Evolutionary conservation across 1,140 invertebrate genomes (phyloP).

Genomic region (Cotesia typhae): DNA sequence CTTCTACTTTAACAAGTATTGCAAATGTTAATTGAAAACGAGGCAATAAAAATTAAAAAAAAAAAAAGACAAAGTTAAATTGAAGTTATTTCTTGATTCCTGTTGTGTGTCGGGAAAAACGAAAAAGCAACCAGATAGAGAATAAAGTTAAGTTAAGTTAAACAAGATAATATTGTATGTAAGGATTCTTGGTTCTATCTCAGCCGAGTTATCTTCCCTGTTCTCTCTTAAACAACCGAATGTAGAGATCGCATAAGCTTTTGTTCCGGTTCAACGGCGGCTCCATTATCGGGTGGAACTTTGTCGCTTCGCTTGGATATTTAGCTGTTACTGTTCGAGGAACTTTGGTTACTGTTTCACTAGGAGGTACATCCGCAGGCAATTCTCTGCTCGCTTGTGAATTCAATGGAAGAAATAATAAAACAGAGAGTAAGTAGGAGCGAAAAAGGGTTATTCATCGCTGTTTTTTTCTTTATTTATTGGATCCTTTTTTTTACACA

Average conservation of each 20-base stretch:
- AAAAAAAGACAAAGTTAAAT: no score
- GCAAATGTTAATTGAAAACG: no score
- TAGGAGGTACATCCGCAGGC: conserved; percentile 15
- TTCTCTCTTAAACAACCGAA: conserved; percentile 14
- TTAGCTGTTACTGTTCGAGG: conserved; percentile 37
- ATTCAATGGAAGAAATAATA: conserved; percentile 8
- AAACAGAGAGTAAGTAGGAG: neutral
- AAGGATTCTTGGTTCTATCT: conserved; percentile 5
- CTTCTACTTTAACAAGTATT: no score
- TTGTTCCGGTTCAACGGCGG: conserved; percentile 34
- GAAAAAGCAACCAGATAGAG: no score
- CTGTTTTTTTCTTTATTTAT: no score
- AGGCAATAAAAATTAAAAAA: no score
- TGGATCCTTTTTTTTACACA: no score
- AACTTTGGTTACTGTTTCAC: conserved; percentile 32
- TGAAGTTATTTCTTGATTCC: no score
- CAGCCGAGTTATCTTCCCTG: conserved; percentile 17
- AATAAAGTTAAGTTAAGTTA: neutral
- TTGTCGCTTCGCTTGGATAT: conserved; percentile 39
- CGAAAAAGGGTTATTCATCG: no score
- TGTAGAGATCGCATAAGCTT: conserved; percentile 36
- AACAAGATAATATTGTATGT: neutral
- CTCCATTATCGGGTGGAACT: conserved; percentile 42
- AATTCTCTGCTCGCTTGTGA: neutral
- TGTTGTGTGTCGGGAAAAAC: no score